Evolutionary conservation across 2,113 vertebrate species (phyloP).

Genomic region (Nettapus auritus): DNA sequence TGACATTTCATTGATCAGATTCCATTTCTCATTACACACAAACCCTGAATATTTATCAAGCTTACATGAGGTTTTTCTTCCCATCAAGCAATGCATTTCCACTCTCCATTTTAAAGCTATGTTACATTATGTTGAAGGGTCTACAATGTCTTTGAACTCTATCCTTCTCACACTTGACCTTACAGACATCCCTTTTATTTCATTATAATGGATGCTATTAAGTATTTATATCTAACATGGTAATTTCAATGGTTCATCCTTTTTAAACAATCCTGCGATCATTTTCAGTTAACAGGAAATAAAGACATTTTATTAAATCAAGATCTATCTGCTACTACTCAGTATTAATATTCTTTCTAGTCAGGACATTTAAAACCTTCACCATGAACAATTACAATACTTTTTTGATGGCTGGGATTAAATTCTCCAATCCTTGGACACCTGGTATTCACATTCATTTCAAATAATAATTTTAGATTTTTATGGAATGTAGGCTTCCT

Average conservation of each 20-base stretch:
- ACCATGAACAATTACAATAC: background rate
- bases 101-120: constrained; percentile 1
- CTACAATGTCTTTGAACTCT: constrained; percentile 40
- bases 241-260: constrained; percentile 47
- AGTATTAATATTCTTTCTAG: constrained; percentile 24
- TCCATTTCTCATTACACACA: constrained; percentile 60
- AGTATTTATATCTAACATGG: constrained; percentile 65
- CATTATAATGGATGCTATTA: constrained; percentile 52
- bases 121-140: constrained; percentile 40
- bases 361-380: constrained; percentile 18
- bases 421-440: background rate
- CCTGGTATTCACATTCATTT: background rate
- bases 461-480: background rate
- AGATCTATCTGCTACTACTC: constrained; percentile 1
- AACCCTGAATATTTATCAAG: constrained; percentile 55
- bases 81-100: constrained; percentile 30
- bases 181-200: constrained; percentile 62
- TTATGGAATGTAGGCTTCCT: background rate
- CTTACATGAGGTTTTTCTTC: constrained; percentile 49
- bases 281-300: constrained; percentile 46
- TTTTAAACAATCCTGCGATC: constrained; percentile 47
- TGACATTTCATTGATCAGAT: constrained; percentile 70
- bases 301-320: constrained; percentile 56
- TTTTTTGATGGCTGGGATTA: background rate
- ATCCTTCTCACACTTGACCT: constrained; percentile 55